These are phyloP conservation scores for Mastacembelus armatus DNA, from an alignment of 2,797 vertebrate genomes.

Conservation along the genomic window DNA sequence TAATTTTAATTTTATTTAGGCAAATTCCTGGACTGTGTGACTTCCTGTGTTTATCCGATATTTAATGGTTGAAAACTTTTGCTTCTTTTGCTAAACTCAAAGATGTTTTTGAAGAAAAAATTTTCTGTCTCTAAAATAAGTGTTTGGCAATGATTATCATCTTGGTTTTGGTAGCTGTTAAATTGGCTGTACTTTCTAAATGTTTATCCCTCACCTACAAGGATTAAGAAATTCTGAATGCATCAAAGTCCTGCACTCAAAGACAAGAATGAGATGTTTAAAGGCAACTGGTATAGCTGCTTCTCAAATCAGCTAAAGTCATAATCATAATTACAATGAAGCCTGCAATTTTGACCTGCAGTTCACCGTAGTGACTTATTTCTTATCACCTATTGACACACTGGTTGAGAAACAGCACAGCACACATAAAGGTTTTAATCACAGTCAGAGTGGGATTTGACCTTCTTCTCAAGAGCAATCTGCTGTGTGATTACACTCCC, in stretches of 20 bases:
- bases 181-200: no score
- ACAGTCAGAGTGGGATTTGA: conserved; percentile 63
- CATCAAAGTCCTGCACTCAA: neutral
- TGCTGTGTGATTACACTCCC: conserved; percentile 60
- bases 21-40: no score
- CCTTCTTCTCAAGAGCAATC: conserved; percentile 72
- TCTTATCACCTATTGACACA: neutral
- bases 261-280: no score
- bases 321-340: conserved; percentile 25
- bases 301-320: neutral
- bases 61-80: no score
- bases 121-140: no score
- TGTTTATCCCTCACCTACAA: neutral
- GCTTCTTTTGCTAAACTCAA: no score
- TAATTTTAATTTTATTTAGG: no score
- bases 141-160: no score
- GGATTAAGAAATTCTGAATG: neutral
- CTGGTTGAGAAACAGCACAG: conserved; percentile 22
- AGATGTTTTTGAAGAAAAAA: no score
- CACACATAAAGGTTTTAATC: conserved; percentile 62
- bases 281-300: neutral
- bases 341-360: neutral
- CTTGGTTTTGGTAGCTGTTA: no score
- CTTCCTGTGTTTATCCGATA: no score
- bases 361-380: conserved; percentile 1